Percentiles rank a stretch among this genome's conserved stretches.
phyloP scores from a whole-genome alignment of 2,113 vertebrate species.

The Caracal caracal region DNA sequence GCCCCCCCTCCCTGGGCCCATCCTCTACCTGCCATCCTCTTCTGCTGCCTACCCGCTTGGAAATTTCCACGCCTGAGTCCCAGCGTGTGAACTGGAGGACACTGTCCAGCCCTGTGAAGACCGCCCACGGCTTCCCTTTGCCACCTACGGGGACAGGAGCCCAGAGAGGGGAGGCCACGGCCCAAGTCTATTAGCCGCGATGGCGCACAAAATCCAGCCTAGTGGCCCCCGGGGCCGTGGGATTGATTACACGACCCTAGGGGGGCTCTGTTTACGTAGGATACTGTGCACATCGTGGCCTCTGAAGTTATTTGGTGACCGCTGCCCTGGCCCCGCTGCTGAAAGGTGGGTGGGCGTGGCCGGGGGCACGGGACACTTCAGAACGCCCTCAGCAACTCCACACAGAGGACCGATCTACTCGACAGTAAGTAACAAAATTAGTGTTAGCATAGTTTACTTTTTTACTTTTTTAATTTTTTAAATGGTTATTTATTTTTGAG shows the following conservation, averaged over 20 bases:
- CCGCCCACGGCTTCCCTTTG: neutral
- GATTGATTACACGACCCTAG: rapidly evolving
- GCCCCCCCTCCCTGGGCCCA: neutral
- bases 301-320: rapidly evolving
- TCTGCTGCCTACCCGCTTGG: neutral
- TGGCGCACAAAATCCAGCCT: neutral
- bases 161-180: neutral
- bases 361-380: neutral
- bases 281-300: rapidly evolving
- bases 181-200: no score
- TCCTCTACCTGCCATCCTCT: neutral
- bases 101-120: neutral
- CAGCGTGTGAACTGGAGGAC: neutral
- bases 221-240: neutral
- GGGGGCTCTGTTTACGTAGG: neutral
- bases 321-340: rapidly evolving
- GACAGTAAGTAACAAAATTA: neutral
- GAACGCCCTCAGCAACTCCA: rapidly evolving
- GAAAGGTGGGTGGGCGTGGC: neutral
- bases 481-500: no score
- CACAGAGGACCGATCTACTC: rapidly evolving
- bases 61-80: rapidly evolving
- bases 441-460: no score
- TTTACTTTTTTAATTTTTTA: no score
- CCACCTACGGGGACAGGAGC: neutral